Percentiles rank a stretch among this genome's conserved stretches.
Conservation (phyloP, 2,797 vertebrate genomes). For the Apodemus agrarius region DNA sequence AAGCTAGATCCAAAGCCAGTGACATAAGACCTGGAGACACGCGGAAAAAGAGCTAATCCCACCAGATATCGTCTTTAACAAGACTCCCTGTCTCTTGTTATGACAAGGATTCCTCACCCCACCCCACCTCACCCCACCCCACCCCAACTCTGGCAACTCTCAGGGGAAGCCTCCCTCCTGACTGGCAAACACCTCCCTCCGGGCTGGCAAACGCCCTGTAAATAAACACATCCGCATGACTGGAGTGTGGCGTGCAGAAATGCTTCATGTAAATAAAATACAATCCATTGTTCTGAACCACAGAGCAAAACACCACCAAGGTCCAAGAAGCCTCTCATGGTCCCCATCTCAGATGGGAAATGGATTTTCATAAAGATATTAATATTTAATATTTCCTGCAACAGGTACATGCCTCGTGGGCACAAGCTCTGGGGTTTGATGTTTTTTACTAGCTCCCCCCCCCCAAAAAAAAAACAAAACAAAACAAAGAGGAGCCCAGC, state of each 20-base stretch:
- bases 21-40: background rate
- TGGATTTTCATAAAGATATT: conserved; percentile 50
- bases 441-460: no score
- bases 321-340: background rate
- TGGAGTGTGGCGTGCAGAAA: background rate
- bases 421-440: background rate
- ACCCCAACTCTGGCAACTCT: background rate
- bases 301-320: conserved; percentile 9
- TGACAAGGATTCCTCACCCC: no score
- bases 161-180: background rate
- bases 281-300: conserved; percentile 39
- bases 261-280: conserved; percentile 29
- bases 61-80: background rate
- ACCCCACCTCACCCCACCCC: no score
- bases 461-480: no score
- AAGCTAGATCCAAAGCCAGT: background rate
- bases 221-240: background rate
- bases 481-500: background rate
- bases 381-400: no score
- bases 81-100: background rate
- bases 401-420: background rate
- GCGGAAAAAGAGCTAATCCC: background rate
- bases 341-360: conserved; percentile 51
- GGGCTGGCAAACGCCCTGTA: background rate
- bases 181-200: background rate